Percentiles rank a stretch among this genome's conserved stretches.
Conservation (phyloP, 1,140 invertebrate species). For the Ceratina australensis region DNA sequence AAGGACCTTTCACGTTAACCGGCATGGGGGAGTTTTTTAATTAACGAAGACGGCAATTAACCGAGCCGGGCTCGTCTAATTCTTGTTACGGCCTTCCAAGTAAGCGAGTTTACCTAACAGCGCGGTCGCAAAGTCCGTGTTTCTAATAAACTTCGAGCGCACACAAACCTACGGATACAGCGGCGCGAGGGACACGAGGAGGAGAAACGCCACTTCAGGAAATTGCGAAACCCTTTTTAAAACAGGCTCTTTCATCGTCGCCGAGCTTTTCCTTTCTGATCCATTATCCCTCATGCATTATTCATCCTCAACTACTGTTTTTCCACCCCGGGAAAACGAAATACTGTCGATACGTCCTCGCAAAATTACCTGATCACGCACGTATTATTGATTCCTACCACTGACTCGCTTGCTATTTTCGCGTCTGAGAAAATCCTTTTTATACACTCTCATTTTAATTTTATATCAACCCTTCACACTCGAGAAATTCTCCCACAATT, state of each 20-base stretch:
- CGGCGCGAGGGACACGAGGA: constrained; percentile 28
- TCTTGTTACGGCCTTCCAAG: constrained; percentile 24
- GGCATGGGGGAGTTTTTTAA: neutral
- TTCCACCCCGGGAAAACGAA: too few relatives aligned
- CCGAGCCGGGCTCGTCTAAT: constrained; percentile 1
- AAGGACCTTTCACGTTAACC: too few relatives aligned
- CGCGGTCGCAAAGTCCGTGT: constrained; percentile 32
- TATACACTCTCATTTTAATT: too few relatives aligned
- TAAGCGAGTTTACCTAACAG: constrained; percentile 29
- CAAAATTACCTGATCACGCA: too few relatives aligned
- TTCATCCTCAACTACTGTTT: constrained; percentile 23
- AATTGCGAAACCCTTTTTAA: constrained; percentile 52
- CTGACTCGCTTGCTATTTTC: too few relatives aligned
- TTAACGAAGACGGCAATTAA: constrained; percentile 18
- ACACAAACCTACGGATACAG: constrained; percentile 2
- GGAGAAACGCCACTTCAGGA: constrained; percentile 42
- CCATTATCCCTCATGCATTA: constrained; percentile 52
- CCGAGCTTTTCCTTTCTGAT: constrained; percentile 41
- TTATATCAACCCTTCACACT: too few relatives aligned
- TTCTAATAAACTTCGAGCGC: constrained; percentile 44
- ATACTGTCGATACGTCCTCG: too few relatives aligned
- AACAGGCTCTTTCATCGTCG: constrained; percentile 48
- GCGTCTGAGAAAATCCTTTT: too few relatives aligned
- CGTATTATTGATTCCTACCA: too few relatives aligned
- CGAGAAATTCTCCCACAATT: too few relatives aligned